Percentiles rank a stretch among this genome's conserved stretches.
Evolutionary conservation across 2,888 invertebrate species (phyloP).

Genomic region (Microctonus hyperodae): DNA sequence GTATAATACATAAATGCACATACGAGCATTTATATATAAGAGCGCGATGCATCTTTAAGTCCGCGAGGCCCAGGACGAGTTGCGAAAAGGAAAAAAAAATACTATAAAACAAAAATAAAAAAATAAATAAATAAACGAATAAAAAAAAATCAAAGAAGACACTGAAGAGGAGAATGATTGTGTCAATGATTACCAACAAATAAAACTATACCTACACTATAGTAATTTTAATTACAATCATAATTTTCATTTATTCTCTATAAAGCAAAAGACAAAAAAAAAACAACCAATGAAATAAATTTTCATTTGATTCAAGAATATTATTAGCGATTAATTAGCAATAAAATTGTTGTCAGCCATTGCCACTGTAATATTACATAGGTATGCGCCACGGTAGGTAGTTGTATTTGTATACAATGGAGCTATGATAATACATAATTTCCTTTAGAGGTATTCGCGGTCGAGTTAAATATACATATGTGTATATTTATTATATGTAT

Average conservation of each 20-base stretch:
- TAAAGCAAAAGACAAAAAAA: not conserved
- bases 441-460: conserved; percentile 54
- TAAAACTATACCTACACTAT: conserved; percentile 33
- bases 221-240: conserved; percentile 34
- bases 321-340: conserved; percentile 21
- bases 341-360: conserved; percentile 25
- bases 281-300: not conserved
- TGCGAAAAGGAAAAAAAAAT: conserved; percentile 7
- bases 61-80: conserved; percentile 26
- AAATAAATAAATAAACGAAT: not conserved
- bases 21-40: conserved; percentile 2
- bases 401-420: conserved; percentile 62
- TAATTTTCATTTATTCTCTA: not conserved
- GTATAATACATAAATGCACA: too few relatives aligned
- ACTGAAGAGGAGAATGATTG: conserved; percentile 32
- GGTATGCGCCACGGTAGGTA: conserved; percentile 24
- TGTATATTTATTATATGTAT: not conserved
- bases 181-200: conserved; percentile 38
- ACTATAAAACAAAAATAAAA: not conserved
- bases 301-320: not conserved
- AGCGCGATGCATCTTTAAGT: conserved; percentile 34
- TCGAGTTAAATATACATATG: conserved; percentile 41
- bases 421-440: conserved; percentile 60
- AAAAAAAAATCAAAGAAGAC: not conserved
- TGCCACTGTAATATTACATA: conserved; percentile 19